phyloP scores from a whole-genome alignment of 2,888 invertebrate genomes.

The Sepioteuthis lessoniana region DNA sequence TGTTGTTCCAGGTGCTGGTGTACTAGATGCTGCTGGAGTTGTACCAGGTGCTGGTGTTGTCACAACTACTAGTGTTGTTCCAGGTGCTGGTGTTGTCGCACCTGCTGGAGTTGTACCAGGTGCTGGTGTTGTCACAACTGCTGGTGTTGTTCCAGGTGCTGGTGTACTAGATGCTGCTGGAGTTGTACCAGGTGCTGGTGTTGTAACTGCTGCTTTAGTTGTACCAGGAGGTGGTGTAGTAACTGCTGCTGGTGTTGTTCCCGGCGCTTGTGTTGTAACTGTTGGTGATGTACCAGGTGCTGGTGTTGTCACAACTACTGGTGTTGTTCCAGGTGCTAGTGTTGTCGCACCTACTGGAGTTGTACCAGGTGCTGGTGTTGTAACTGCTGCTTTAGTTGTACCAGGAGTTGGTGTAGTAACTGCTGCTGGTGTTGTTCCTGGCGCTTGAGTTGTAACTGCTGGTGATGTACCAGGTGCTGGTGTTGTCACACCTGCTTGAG shows the following conservation, averaged over 20 bases:
- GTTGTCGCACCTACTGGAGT: no score
- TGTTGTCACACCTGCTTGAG: neutral
- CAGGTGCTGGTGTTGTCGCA: neutral
- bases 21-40: neutral
- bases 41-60: neutral
- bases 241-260: neutral
- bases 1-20: neutral
- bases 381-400: neutral
- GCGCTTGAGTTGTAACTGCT: neutral
- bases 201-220: neutral
- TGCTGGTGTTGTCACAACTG: neutral
- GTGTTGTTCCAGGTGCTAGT: no score
- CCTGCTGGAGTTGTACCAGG: neutral
- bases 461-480: neutral
- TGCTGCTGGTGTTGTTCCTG: neutral
- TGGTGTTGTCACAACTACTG: neutral
- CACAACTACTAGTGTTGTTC: neutral
- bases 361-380: neutral
- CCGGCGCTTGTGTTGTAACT: neutral
- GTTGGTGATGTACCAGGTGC: neutral
- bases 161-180: neutral
- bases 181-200: neutral
- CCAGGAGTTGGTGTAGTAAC: neutral
- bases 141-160: neutral
- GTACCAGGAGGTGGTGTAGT: neutral